Percentiles rank a stretch among this genome's conserved stretches.
Evolutionary conservation across 2,797 vertebrate genomes (phyloP).

Genomic region (Cirrhinus mrigala): DNA sequence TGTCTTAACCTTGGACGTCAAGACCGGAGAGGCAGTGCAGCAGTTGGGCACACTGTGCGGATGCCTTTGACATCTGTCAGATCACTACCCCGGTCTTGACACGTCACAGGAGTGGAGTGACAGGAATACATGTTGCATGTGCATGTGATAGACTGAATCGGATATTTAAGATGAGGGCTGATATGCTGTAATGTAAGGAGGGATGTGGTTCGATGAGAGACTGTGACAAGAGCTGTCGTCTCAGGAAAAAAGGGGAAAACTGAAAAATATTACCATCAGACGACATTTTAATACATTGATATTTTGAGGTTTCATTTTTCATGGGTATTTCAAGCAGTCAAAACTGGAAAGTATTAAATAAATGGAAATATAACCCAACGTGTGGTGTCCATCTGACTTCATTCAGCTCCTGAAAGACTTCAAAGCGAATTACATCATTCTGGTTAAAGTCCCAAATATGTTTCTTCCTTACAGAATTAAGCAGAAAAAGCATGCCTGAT

Average conservation of each 20-base stretch:
- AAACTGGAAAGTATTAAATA: neutral
- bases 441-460: neutral
- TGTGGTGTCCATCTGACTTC: neutral
- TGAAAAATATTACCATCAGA: neutral
- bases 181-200: neutral
- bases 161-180: neutral
- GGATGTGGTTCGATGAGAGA: neutral
- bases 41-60: constrained; percentile 38
- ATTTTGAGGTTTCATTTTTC: neutral
- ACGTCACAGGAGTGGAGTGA: neutral
- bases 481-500: neutral
- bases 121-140: neutral
- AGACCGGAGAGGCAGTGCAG: constrained; percentile 31
- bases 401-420: constrained; percentile 11
- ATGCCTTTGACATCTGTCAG: constrained; percentile 44
- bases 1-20: constrained; percentile 61
- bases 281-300: neutral
- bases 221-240: neutral
- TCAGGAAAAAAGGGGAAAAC: neutral
- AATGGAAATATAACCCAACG: neutral
- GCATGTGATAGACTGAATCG: constrained; percentile 13
- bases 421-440: neutral
- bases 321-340: neutral
- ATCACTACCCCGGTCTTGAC: constrained; percentile 10
- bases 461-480: neutral